These are phyloP conservation scores for Melangyna quadrimaculata DNA, from an alignment of 2,888 invertebrate genomes.

Conservation along the genomic window DNA sequence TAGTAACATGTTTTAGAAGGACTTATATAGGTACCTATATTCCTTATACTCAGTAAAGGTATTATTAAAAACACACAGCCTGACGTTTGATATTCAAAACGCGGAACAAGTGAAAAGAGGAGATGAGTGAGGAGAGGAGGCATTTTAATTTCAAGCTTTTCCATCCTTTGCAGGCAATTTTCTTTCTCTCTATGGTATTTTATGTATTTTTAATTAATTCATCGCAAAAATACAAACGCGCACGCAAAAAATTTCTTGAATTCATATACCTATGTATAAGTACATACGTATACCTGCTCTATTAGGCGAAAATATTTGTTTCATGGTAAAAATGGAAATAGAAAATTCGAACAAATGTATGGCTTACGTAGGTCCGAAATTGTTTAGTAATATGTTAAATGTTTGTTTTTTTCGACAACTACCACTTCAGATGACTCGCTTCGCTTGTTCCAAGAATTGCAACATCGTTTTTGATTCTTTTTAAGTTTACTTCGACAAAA, in stretches of 20 bases:
- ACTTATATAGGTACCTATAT: slow-evolving; percentile 18
- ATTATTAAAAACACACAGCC: background rate
- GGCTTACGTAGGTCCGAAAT: no score
- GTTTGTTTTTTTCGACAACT: no score
- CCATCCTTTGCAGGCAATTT: slow-evolving; percentile 63
- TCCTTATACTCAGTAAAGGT: slow-evolving; percentile 1
- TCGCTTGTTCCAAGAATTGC: no score
- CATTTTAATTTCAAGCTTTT: slow-evolving; percentile 53
- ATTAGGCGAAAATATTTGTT: background rate
- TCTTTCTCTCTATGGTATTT: slow-evolving; percentile 43
- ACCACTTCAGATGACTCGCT: no score
- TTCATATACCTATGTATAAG: no score
- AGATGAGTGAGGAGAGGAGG: background rate
- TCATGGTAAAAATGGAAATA: no score
- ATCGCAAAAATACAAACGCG: slow-evolving; percentile 39
- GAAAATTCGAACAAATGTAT: no score
- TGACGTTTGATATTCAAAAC: slow-evolving; percentile 28
- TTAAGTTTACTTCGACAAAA: no score
- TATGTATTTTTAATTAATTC: slow-evolving; percentile 70
- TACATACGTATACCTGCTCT: no score
- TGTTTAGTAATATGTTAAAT: no score
- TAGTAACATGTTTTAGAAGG: slow-evolving; percentile 38
- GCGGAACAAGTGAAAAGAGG: background rate
- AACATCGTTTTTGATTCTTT: no score
- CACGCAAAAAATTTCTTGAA: slow-evolving; percentile 28